Evolutionary conservation across 2,888 invertebrate species (phyloP), one percentile per base, ranked within the genome.

Genomic region (Coelopa pilipes): DNA sequence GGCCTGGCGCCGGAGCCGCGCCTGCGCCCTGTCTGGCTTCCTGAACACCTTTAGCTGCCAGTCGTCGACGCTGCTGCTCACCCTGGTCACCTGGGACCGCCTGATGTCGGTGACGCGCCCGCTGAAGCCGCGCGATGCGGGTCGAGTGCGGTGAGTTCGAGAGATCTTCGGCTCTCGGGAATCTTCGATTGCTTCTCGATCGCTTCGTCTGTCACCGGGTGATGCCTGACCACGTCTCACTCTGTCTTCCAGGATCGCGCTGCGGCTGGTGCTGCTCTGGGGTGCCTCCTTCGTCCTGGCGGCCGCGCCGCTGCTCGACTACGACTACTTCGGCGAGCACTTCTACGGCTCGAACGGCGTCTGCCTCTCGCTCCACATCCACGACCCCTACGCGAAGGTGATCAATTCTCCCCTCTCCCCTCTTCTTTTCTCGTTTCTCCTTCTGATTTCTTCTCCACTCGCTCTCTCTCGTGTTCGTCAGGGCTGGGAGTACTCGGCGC

Each of bases 301-400:
- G 0, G 85, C 88, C 2, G 85, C 88, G 0, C 91, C 91, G 0
- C 78, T 91, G n/a, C 83, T 87, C 19, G 84, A 88, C n/a, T 80
- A 82, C 34, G 78, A 81, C 1, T 90, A 90, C 78, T 91, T 90
- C 79, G 90, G 90, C 0, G 83, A 84, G 45, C 88, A 90, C 79
- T 91, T 90, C 77, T 91, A 91, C 82, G 90, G 90, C 3, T 89
- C 88, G 78, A 91, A 91, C 77, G 91, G 91, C 9, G 90, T 91
- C 19, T 91, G 91, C 78, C 82, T 91, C 24, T 89, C 90, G 0
- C 83, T 91, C 55, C 90, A 91, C 78, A 90, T 91, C 74, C 91
- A 91, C 79, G 90, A 91, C 79, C 91, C 91, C 0, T 91, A 88
- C 79, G 89, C 89, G n/a, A 88, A 87, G 86, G 90, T 89, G 78